phyloP scores from a whole-genome alignment of 1,140 invertebrate genomes.

The Pseudomyrmex dendroicus region DNA sequence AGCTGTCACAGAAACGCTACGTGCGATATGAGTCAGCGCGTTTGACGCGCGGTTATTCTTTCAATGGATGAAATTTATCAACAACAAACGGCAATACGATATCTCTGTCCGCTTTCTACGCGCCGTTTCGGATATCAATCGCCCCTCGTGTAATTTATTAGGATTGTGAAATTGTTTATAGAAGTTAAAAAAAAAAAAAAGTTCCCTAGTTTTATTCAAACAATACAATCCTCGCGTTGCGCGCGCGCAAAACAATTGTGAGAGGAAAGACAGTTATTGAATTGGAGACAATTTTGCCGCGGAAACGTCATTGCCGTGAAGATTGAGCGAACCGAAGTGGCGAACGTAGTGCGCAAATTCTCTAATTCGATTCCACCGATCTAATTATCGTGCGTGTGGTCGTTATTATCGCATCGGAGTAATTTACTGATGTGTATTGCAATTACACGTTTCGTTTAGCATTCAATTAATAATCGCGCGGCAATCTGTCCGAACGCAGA shows the following conservation, averaged over 20 bases:
- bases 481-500: slow-evolving; percentile 8
- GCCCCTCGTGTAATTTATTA: too few relatives aligned
- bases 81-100: too few relatives aligned
- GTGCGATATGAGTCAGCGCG: too few relatives aligned
- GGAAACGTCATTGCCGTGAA: background rate
- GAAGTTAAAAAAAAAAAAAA: too few relatives aligned
- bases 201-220: too few relatives aligned
- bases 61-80: too few relatives aligned
- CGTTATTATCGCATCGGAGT: slow-evolving; percentile 65
- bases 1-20: too few relatives aligned
- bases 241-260: background rate
- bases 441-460: slow-evolving; percentile 65
- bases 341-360: slow-evolving; percentile 14
- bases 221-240: background rate
- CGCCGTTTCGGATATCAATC: too few relatives aligned
- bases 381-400: slow-evolving; percentile 60
- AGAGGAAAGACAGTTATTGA: background rate
- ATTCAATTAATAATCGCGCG: slow-evolving; percentile 53
- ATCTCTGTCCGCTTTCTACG: too few relatives aligned
- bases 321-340: slow-evolving; percentile 1
- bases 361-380: slow-evolving; percentile 55
- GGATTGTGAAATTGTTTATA: too few relatives aligned
- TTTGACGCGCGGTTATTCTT: too few relatives aligned
- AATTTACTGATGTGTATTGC: slow-evolving; percentile 59
- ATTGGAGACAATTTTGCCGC: slow-evolving; percentile 10